Conservation (phyloP, 1,140 invertebrate species). For the Caenorhabditis brenneri region DNA sequence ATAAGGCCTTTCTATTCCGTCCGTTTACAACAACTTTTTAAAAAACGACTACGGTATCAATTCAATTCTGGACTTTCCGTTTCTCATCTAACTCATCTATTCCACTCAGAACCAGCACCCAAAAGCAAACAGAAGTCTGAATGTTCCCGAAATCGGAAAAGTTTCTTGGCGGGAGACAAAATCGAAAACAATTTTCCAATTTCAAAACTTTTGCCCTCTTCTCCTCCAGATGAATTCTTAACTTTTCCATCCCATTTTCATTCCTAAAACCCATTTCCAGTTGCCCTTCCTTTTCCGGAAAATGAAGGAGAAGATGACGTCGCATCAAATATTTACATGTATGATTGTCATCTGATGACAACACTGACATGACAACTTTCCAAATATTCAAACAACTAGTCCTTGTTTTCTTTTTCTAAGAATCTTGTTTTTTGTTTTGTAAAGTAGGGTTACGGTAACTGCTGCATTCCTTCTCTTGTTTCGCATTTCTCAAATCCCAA, state of each 20-base stretch:
- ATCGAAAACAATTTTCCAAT: not conserved
- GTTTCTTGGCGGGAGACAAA: too few species aligned
- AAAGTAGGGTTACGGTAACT: too few species aligned
- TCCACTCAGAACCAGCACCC: too few species aligned
- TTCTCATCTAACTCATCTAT: too few species aligned
- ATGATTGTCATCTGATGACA: conserved; percentile 32
- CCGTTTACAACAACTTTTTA: too few species aligned
- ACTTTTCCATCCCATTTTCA: not conserved
- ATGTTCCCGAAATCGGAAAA: too few species aligned
- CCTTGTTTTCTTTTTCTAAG: not conserved
- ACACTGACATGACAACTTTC: not conserved
- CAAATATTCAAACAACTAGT: not conserved
- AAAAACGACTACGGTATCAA: too few species aligned
- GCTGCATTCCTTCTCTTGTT: too few species aligned
- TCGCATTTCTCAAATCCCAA: too few species aligned
- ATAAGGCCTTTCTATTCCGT: too few species aligned
- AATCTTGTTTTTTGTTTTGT: not conserved
- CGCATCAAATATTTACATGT: conserved; percentile 42
- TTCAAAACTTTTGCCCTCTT: not conserved
- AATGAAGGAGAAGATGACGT: conserved; percentile 2
- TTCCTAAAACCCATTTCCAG: conserved; percentile 15
- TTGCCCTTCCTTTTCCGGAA: conserved; percentile 33
- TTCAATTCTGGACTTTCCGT: too few species aligned
- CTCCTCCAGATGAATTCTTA: not conserved
- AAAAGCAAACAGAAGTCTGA: too few species aligned